Conservation (phyloP, 2,113 vertebrate species). For the Triplophysa rosa region DNA sequence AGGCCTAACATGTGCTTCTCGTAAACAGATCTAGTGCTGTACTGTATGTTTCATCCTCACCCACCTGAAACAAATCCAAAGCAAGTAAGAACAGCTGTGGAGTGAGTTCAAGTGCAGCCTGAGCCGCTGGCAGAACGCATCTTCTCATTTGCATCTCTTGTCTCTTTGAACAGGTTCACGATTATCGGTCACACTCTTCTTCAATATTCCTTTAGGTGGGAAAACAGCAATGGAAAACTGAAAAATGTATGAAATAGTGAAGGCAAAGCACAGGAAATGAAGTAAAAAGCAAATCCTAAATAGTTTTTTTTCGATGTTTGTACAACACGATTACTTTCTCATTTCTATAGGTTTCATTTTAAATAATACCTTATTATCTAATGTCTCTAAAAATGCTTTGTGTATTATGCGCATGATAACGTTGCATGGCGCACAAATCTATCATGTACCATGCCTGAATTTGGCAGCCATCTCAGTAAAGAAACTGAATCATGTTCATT, state of each 20-base stretch:
- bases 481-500: background rate
- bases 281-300: too few species aligned
- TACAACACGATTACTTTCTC: too few species aligned
- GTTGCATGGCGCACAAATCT: too few species aligned
- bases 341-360: too few species aligned
- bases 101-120: background rate
- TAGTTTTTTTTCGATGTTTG: too few species aligned
- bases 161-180: background rate
- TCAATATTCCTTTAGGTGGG: too few species aligned
- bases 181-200: background rate
- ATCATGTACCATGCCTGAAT: background rate
- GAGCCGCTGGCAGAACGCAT: background rate
- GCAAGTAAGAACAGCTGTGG: slow-evolving; percentile 15
- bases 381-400: too few species aligned
- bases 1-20: background rate
- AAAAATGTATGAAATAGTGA: too few species aligned
- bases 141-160: background rate
- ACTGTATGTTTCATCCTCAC: slow-evolving; percentile 9
- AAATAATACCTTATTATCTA: too few species aligned
- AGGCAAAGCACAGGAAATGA: too few species aligned
- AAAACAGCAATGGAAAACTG: too few species aligned
- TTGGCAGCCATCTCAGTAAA: background rate
- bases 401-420: too few species aligned
- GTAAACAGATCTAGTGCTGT: background rate
- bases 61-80: slow-evolving; percentile 16